phyloP scores from a whole-genome alignment of 2,113 vertebrate genomes.

The Ctenomys sociabilis region DNA sequence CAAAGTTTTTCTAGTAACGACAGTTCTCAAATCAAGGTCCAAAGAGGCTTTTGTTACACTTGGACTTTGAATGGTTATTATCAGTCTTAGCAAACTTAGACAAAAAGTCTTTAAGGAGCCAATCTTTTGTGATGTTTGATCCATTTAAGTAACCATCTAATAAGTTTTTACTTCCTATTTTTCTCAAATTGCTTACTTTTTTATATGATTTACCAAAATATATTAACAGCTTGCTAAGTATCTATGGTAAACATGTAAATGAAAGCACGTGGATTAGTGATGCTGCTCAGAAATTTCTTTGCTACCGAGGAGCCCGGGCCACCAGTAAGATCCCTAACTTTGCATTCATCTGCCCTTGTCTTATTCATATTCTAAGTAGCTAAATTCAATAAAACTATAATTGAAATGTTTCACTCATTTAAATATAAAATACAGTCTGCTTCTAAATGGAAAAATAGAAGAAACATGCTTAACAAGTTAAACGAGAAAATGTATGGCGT shows the following conservation, averaged over 20 bases:
- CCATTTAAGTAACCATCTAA: neutral
- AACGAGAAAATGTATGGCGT: neutral
- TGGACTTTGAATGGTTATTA: neutral
- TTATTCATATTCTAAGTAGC: neutral
- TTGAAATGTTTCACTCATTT: constrained; percentile 32
- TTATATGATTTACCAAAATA: neutral
- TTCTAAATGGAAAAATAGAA: neutral
- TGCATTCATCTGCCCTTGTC: neutral
- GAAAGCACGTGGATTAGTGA: neutral
- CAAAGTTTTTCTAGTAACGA: neutral
- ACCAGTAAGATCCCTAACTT: neutral
- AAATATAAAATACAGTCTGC: neutral
- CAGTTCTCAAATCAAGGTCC: neutral
- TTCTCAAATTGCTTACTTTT: neutral
- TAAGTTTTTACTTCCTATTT: neutral
- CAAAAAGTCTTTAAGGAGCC: neutral
- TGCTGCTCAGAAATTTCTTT: neutral
- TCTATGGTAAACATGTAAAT: neutral
- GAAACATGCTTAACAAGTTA: neutral
- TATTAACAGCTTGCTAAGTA: neutral
- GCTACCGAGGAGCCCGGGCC: neutral
- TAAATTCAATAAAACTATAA: neutral
- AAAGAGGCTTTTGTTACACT: neutral
- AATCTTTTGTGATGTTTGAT: neutral
- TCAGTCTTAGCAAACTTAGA: neutral